phyloP scores from a whole-genome alignment of 1,140 invertebrate species.

The Calephelis nemesis region DNA sequence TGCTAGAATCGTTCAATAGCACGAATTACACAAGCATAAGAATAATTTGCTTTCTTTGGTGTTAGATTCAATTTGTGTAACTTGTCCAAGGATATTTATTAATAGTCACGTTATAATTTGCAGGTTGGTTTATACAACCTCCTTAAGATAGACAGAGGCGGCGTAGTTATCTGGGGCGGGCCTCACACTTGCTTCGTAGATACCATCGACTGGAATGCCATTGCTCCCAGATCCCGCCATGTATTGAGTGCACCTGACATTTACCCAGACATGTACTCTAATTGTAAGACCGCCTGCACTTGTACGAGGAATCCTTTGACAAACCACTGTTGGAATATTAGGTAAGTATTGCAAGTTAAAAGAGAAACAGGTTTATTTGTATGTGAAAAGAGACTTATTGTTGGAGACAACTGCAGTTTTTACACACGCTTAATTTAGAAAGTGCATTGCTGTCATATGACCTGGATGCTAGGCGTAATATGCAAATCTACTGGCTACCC shows the following conservation, averaged over 20 bases:
- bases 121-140: constrained; percentile 88
- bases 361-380: background rate
- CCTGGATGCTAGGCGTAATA: too few relatives aligned
- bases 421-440: too few relatives aligned
- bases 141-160: constrained; percentile 87
- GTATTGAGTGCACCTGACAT: constrained; percentile 41
- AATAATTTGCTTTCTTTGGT: too few relatives aligned
- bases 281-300: constrained; percentile 45
- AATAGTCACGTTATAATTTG: constrained; percentile 40
- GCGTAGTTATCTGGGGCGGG: constrained; percentile 90
- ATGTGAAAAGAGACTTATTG: too few relatives aligned
- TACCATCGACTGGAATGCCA: constrained; percentile 91
- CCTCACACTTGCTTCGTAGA: constrained; percentile 89
- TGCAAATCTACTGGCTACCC: too few relatives aligned
- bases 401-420: too few relatives aligned
- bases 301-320: constrained; percentile 39
- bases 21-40: too few relatives aligned
- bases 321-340: constrained; percentile 63
- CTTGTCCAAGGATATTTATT: background rate
- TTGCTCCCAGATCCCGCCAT: constrained; percentile 79
- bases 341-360: constrained; percentile 30
- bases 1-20: too few relatives aligned
- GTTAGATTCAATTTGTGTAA: too few relatives aligned
- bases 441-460: too few relatives aligned
- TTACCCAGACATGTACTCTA: constrained; percentile 29